Conservation (phyloP, 2,797 vertebrate species). For the Limosa lapponica region DNA sequence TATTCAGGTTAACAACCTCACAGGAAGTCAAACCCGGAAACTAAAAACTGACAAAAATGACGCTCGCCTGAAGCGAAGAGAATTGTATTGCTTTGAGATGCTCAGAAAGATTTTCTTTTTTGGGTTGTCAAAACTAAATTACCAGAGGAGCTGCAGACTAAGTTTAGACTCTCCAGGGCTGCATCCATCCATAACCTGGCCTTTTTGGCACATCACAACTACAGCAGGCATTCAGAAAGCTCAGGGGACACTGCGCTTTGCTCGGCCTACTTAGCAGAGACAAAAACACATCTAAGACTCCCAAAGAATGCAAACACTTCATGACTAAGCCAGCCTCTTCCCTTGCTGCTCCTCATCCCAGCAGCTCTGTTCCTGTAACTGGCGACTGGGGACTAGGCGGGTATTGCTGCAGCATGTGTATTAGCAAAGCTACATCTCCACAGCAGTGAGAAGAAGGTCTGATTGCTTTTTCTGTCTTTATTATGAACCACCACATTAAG, state of each 20-base stretch:
- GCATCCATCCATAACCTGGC: conserved; percentile 70
- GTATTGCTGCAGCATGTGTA: neutral
- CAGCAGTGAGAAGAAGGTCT: neutral
- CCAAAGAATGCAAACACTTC: conserved; percentile 35
- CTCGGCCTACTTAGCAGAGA: conserved; percentile 67
- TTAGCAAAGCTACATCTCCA: neutral
- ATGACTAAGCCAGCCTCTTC: conserved; percentile 41
- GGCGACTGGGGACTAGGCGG: neutral
- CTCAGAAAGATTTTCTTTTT: conserved; percentile 26
- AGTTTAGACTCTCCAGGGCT: conserved; percentile 67
- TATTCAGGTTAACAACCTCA: neutral
- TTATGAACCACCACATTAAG: neutral
- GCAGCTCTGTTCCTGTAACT: neutral
- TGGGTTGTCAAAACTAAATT: conserved; percentile 30
- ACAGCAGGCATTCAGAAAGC: conserved; percentile 42
- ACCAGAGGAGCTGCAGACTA: conserved; percentile 50
- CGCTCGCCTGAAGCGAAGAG: neutral
- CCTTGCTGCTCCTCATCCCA: neutral
- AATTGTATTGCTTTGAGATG: conserved; percentile 6
- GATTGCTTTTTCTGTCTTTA: neutral
- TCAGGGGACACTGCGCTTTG: conserved; percentile 19
- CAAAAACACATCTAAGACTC: conserved; percentile 43
- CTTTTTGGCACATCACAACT: conserved; percentile 47
- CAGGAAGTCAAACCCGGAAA: neutral
- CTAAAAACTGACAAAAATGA: neutral